A percentile compares a stretch with the other conserved stretches of the same genome.
Evolutionary conservation across 2,113 vertebrate species (phyloP).

Genomic region (Hypanus sabinus): DNA sequence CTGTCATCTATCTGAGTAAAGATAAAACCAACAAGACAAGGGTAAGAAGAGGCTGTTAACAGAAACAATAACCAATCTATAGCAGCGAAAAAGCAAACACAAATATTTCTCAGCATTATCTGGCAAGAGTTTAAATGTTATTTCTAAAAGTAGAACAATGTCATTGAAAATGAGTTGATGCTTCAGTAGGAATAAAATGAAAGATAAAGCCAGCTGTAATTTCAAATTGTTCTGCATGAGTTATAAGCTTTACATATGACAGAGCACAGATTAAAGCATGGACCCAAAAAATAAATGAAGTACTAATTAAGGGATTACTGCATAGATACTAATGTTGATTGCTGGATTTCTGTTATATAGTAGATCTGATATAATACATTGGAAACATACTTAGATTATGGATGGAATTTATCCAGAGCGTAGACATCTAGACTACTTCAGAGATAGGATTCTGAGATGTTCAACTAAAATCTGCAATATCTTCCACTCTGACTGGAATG

Average conservation of each 20-base stretch:
- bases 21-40: constrained; percentile 50
- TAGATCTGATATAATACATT: background rate
- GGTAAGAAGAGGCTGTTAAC: constrained; percentile 49
- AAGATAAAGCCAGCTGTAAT: background rate
- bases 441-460: background rate
- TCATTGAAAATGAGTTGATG: background rate
- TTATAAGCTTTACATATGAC: background rate
- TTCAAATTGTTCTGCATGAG: constrained; percentile 2
- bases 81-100: constrained; percentile 38
- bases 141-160: background rate
- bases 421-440: background rate
- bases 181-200: constrained; percentile 8
- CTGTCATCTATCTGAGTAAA: constrained; percentile 57
- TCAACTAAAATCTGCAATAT: background rate
- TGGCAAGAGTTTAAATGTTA: background rate
- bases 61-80: constrained; percentile 40
- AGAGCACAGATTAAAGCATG: background rate
- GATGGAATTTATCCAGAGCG: background rate
- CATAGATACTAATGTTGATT: background rate
- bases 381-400: background rate
- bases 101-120: background rate
- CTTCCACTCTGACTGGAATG: background rate
- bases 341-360: too few relatives aligned
- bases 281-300: background rate
- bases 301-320: background rate